These are phyloP conservation scores for Pontoporia blainvillei DNA, from an alignment of 2,113 vertebrate species.

Conservation along the genomic window DNA sequence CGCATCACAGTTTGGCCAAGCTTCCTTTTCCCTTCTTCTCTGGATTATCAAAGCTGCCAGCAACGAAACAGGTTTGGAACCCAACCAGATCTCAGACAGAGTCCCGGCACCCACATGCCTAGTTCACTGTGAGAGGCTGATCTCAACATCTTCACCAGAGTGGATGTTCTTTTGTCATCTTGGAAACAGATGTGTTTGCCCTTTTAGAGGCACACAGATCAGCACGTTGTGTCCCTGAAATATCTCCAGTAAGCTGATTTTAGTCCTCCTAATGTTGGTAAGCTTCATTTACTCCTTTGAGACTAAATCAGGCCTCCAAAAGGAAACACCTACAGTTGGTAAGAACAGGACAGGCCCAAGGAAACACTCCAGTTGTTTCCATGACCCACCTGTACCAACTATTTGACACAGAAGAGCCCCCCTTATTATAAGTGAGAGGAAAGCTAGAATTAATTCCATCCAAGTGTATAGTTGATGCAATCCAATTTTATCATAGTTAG, in stretches of 20 bases:
- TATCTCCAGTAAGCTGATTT: background rate
- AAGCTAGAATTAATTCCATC: background rate
- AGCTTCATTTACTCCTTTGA: background rate
- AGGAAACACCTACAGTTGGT: background rate
- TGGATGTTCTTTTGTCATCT: constrained; percentile 43
- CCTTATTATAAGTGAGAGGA: background rate
- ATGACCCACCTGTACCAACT: background rate
- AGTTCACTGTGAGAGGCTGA: background rate
- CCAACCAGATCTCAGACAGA: background rate
- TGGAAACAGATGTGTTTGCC: constrained; percentile 58
- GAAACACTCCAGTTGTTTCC: background rate
- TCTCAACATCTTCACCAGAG: background rate
- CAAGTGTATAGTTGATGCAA: background rate
- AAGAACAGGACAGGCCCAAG: background rate
- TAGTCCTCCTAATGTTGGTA: background rate
- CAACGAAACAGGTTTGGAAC: background rate
- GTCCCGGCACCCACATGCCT: background rate
- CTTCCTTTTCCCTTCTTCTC: background rate
- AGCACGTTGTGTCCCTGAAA: background rate
- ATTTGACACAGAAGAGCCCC: background rate
- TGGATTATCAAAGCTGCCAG: background rate
- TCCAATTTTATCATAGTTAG: background rate
- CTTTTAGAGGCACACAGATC: constrained; percentile 33
- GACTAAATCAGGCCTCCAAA: background rate
- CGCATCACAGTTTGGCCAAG: background rate